A percentile compares a stretch with the other conserved stretches of the same genome.
Conservation (phyloP, 2,797 vertebrate species). For the Podarcis lilfordi region DNA sequence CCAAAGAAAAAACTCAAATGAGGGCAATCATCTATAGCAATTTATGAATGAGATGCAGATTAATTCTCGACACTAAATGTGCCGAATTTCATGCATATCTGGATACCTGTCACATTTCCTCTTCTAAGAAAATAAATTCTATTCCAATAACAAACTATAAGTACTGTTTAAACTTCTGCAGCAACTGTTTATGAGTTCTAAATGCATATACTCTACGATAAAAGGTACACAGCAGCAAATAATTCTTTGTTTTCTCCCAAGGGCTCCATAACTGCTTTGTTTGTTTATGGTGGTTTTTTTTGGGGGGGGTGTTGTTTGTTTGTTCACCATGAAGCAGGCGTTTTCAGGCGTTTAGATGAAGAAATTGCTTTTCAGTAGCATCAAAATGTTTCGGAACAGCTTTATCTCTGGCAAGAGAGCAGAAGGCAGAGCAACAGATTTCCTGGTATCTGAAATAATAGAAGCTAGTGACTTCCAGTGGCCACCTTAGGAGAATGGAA, state of each 20-base stretch:
- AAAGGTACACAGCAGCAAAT: neutral
- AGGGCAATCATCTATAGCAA: neutral
- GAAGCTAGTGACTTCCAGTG: neutral
- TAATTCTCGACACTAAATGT: neutral
- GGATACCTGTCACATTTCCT: neutral
- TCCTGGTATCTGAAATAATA: neutral
- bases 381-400: neutral
- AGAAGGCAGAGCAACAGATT: neutral
- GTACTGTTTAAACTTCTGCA: neutral
- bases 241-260: neutral
- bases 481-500: neutral
- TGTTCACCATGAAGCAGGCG: neutral
- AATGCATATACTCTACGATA: neutral
- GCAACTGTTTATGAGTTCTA: neutral
- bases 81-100: neutral
- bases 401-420: neutral
- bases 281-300: no score
- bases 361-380: neutral
- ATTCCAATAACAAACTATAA: neutral
- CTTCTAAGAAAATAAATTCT: constrained; percentile 3
- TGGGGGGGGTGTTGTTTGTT: neutral
- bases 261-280: neutral
- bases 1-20: neutral
- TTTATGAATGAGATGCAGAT: neutral
- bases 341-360: neutral